Percentiles rank a stretch among this genome's conserved stretches.
phyloP scores from a whole-genome alignment of 2,113 vertebrate species.

The Apistogramma diplotaenia region DNA sequence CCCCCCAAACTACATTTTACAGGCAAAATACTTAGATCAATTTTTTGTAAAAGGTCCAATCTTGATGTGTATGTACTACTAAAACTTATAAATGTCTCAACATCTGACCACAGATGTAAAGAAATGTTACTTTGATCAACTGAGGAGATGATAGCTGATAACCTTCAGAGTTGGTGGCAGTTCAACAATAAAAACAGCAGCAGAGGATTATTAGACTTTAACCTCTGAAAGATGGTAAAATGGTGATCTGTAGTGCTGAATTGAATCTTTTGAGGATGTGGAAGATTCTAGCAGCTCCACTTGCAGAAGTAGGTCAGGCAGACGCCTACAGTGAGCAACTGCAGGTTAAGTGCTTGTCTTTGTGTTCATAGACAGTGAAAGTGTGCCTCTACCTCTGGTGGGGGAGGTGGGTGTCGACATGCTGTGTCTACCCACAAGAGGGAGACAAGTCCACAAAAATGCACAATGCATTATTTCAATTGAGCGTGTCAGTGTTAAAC shows the following conservation, averaged over 20 bases:
- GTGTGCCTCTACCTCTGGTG: conserved; percentile 41
- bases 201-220: conserved; percentile 23
- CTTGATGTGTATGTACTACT: neutral
- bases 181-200: conserved; percentile 17
- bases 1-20: too few species aligned
- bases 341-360: conserved; percentile 74
- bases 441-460: conserved; percentile 65
- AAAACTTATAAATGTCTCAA: neutral
- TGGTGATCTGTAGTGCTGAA: conserved; percentile 31
- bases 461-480: neutral
- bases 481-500: neutral
- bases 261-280: conserved; percentile 57
- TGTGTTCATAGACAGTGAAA: conserved; percentile 64
- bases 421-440: conserved; percentile 66
- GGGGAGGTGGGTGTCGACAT: conserved; percentile 30
- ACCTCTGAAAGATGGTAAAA: conserved; percentile 43
- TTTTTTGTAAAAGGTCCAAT: neutral
- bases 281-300: conserved; percentile 58
- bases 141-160: neutral
- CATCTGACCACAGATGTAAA: neutral
- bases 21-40: neutral
- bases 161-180: neutral
- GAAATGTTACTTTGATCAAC: neutral
- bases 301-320: conserved; percentile 71
- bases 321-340: conserved; percentile 68